Percentiles rank a stretch among this genome's conserved stretches.
phyloP scores from a whole-genome alignment of 2,797 vertebrate species.

The Mallotus villosus region DNA sequence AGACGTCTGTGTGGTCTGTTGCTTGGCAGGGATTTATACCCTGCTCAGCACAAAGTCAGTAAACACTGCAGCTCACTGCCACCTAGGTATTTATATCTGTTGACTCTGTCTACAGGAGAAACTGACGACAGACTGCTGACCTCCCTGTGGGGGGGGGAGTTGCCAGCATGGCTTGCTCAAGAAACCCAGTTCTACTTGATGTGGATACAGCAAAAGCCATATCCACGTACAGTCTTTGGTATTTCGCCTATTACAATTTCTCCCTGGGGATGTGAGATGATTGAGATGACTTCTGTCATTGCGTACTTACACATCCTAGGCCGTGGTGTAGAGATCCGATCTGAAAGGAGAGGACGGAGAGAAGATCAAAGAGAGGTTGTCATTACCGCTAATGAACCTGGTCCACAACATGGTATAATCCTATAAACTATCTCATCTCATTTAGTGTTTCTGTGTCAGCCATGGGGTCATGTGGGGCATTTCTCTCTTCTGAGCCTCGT shows the following conservation, averaged over 20 bases:
- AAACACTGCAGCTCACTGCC: conserved; percentile 44
- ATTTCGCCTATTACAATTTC: not conserved
- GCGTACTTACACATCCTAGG: conserved; percentile 94
- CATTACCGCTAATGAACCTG: not conserved
- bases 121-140: conserved; percentile 8
- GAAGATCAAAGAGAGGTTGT: conserved; percentile 2
- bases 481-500: not conserved
- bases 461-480: not conserved
- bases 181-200: not conserved
- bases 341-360: conserved; percentile 70
- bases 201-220: too few species aligned
- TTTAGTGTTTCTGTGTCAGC: not conserved
- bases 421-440: not conserved
- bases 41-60: conserved; percentile 30
- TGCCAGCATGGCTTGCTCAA: conserved; percentile 11
- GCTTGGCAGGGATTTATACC: conserved; percentile 18
- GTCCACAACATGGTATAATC: not conserved
- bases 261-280: not conserved
- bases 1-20: conserved; percentile 1
- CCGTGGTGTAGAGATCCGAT: conserved; percentile 97
- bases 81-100: conserved; percentile 37
- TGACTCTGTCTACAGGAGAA: conserved; percentile 15
- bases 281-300: conserved; percentile 12
- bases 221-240: not conserved
- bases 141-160: conserved; percentile 5